These are phyloP conservation scores for Arrhamphus sclerolepis DNA, from an alignment of 2,797 vertebrate species.

Conservation along the genomic window DNA sequence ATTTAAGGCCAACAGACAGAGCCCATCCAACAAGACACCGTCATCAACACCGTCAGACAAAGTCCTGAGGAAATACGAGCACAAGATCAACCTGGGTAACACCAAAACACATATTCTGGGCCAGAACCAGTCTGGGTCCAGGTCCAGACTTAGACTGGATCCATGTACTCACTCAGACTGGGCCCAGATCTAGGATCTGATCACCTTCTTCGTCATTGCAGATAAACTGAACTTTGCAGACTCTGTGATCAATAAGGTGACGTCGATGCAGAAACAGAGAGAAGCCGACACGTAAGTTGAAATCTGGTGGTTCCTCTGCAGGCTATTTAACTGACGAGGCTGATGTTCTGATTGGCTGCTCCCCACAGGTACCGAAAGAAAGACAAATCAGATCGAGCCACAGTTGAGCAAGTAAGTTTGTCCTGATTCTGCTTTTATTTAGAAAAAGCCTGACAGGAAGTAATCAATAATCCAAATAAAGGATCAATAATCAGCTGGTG, in stretches of 20 bases:
- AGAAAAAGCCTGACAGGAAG: slow-evolving; percentile 13
- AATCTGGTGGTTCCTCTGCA: not conserved
- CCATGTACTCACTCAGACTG: no score
- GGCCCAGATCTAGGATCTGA: no score
- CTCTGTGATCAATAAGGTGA: slow-evolving; percentile 92
- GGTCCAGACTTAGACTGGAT: no score
- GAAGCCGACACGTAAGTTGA: slow-evolving; percentile 87
- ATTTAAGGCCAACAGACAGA: slow-evolving; percentile 86
- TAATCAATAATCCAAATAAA: not conserved
- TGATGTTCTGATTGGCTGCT: slow-evolving; percentile 37
- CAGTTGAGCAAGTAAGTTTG: slow-evolving; percentile 89
- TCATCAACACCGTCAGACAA: slow-evolving; percentile 89
- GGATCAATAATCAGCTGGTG: not conserved
- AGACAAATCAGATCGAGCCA: slow-evolving; percentile 96
- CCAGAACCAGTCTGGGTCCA: no score
- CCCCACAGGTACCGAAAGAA: slow-evolving; percentile 89
- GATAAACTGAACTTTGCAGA: slow-evolving; percentile 89
- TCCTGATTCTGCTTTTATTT: slow-evolving; percentile 10
- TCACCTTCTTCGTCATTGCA: slow-evolving; percentile 59
- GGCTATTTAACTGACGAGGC: slow-evolving; percentile 8
- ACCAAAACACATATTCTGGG: not conserved
- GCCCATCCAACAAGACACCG: slow-evolving; percentile 62
- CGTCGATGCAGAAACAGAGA: slow-evolving; percentile 87
- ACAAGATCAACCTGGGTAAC: slow-evolving; percentile 95
- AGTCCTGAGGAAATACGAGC: slow-evolving; percentile 90